Evolutionary conservation across 64 coral and sea anemone species (phyloP).

Genomic region (Montipora sp.): DNA sequence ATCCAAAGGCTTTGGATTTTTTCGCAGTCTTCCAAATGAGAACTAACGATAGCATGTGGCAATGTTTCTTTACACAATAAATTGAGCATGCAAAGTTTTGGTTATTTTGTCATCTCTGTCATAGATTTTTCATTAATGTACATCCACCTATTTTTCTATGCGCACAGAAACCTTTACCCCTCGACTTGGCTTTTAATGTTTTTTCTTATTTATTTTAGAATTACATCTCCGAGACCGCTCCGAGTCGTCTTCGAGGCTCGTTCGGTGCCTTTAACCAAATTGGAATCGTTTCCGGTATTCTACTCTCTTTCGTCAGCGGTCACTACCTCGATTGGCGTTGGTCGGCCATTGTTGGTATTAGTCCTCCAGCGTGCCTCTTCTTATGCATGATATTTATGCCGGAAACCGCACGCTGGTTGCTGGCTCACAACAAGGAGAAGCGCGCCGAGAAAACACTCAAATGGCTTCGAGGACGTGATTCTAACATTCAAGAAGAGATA

Average conservation of each 20-base stretch:
- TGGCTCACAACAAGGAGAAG: constrained; percentile 62
- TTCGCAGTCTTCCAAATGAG: too few species aligned
- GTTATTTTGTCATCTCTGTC: too few species aligned
- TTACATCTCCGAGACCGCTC: constrained; percentile 83
- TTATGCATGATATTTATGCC: constrained; percentile 84
- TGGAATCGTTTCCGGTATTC: constrained; percentile 69
- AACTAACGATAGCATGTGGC: too few species aligned
- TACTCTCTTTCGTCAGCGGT: constrained; percentile 69
- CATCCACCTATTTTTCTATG: too few species aligned
- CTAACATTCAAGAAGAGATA: constrained; percentile 66
- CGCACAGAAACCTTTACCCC: too few species aligned
- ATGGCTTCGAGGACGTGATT: constrained; percentile 74
- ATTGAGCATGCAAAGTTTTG: too few species aligned
- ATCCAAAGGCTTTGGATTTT: too few species aligned
- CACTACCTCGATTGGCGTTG: constrained; percentile 61
- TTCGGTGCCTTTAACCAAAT: constrained; percentile 76
- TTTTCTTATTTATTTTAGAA: constrained; percentile 25
- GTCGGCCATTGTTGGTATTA: constrained; percentile 65
- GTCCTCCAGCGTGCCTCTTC: constrained; percentile 47
- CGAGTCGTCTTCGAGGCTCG: constrained; percentile 60
- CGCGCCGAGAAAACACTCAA: constrained; percentile 54
- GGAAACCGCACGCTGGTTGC: constrained; percentile 82
- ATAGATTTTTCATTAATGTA: too few species aligned
- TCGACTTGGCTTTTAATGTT: not conserved
- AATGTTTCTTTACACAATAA: too few species aligned